Conservation (phyloP, 2,888 invertebrate species). For the Fragum sueziense region DNA sequence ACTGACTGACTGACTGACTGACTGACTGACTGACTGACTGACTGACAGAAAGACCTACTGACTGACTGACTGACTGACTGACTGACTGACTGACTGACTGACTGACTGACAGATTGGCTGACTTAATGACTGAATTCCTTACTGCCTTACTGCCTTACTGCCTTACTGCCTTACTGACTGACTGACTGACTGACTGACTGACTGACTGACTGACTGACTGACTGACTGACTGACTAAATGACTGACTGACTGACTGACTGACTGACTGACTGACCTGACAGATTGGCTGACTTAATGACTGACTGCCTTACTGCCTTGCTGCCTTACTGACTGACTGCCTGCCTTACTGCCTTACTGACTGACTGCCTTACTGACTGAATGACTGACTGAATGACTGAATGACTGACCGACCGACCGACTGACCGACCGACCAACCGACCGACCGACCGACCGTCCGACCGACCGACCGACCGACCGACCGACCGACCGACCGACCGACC, state of each 20-base stretch:
- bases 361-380: not conserved
- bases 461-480: conserved; percentile 17
- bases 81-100: conserved; percentile 17
- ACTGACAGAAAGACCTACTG: no score
- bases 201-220: conserved; percentile 13
- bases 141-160: not conserved
- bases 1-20: conserved; percentile 11
- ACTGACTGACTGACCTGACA: no score
- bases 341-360: not conserved
- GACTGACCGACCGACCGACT: no score
- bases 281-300: conserved; percentile 6
- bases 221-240: no score
- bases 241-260: no score
- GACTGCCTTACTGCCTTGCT: no score
- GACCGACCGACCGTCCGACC: conserved; percentile 1
- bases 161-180: conserved; percentile 6
- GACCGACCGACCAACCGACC: no score
- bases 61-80: conserved; percentile 4
- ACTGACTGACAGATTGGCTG: conserved; percentile 1
- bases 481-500: conserved; percentile 4
- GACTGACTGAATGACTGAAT: conserved; percentile 13
- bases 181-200: conserved; percentile 11
- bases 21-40: conserved; percentile 9
- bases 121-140: not conserved
- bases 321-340: not conserved